These are phyloP conservation scores for Hesperophylax magnus DNA, from an alignment of 1,140 invertebrate species.

Conservation along the genomic window DNA sequence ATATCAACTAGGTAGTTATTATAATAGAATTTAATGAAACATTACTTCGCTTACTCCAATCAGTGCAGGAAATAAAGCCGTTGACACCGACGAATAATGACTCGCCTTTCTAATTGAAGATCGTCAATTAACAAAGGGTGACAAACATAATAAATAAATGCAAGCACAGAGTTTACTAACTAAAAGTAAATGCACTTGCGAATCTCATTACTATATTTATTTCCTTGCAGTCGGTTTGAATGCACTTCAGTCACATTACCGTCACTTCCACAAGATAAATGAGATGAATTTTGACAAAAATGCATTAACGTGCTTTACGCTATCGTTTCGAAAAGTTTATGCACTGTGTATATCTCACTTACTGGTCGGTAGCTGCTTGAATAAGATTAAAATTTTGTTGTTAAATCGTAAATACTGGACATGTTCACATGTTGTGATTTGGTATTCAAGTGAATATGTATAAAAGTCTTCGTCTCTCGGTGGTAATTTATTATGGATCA, in stretches of 20 bases:
- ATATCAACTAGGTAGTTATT: too few species aligned
- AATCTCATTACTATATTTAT: neutral
- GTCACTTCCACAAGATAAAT: slow-evolving; percentile 21
- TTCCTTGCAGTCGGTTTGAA: neutral
- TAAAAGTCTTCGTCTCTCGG: too few species aligned
- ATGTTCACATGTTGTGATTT: too few species aligned
- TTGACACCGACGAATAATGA: too few species aligned
- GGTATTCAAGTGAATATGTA: too few species aligned
- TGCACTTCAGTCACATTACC: neutral
- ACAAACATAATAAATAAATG: neutral
- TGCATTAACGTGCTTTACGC: slow-evolving; percentile 45
- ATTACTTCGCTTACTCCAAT: too few species aligned
- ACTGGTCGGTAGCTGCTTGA: neutral
- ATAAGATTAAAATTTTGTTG: neutral
- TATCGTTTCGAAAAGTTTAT: slow-evolving; percentile 45
- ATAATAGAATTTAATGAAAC: too few species aligned
- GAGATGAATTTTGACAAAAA: slow-evolving; percentile 46
- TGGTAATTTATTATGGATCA: too few species aligned
- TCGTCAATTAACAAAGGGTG: too few species aligned
- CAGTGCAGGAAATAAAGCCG: too few species aligned
- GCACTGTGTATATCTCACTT: slow-evolving; percentile 1
- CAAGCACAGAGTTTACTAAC: neutral
- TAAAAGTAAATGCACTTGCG: neutral
- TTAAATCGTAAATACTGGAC: too few species aligned
- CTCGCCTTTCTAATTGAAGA: too few species aligned